Evolutionary conservation across 2,113 vertebrate genomes (phyloP).

Genomic region (Hydropotes inermis): DNA sequence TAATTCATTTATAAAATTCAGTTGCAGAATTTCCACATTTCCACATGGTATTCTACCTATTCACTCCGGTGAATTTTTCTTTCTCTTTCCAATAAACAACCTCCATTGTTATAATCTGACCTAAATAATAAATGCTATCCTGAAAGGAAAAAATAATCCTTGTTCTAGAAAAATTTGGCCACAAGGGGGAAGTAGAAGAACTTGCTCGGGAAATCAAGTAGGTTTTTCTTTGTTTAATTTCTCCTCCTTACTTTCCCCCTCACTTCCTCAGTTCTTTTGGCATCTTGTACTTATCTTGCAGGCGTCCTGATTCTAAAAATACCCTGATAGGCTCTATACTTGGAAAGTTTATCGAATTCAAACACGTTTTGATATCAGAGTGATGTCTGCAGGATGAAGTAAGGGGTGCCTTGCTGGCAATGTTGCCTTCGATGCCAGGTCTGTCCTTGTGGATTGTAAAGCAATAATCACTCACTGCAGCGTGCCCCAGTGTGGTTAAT

Average conservation of each 20-base stretch:
- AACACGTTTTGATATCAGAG: neutral
- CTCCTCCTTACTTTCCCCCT: neutral
- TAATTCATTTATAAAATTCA: neutral
- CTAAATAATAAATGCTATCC: neutral
- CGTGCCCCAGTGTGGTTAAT: neutral
- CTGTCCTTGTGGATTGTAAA: neutral
- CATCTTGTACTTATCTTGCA: neutral
- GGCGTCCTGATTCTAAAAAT: conserved; percentile 49
- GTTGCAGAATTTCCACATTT: neutral
- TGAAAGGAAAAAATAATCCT: neutral
- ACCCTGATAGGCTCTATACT: neutral
- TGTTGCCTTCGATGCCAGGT: neutral
- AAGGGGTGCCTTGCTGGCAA: neutral
- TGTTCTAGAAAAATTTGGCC: conserved; percentile 36
- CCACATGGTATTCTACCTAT: neutral
- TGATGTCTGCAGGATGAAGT: neutral
- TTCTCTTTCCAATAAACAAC: neutral
- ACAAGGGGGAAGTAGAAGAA: conserved; percentile 68
- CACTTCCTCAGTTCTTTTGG: neutral
- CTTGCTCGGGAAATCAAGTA: conserved; percentile 16
- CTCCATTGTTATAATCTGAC: conserved; percentile 2
- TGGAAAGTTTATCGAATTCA: conserved; percentile 27
- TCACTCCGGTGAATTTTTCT: neutral
- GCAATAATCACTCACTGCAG: neutral
- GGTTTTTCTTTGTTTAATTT: conserved; percentile 48